Percentiles rank a stretch among this genome's conserved stretches.
phyloP scores from a whole-genome alignment of 2,797 vertebrate genomes.

The Rhadinocentrus ornatus region DNA sequence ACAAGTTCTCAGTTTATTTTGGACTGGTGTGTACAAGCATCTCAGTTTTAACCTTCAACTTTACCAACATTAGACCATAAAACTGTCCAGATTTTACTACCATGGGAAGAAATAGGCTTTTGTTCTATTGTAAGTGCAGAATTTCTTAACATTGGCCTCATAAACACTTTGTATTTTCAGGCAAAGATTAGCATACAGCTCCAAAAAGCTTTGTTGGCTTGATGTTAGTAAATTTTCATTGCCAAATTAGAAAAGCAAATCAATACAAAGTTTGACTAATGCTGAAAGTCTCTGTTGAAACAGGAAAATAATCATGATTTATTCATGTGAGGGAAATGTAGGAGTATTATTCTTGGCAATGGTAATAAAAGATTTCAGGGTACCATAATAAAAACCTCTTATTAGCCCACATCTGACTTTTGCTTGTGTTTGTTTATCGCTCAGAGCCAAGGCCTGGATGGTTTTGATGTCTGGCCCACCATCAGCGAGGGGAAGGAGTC shows the following conservation, averaged over 20 bases:
- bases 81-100: slow-evolving; percentile 11
- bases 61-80: neutral
- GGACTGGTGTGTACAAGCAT: neutral
- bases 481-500: slow-evolving; percentile 92
- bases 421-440: slow-evolving; percentile 27
- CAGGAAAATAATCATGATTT: slow-evolving; percentile 5
- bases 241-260: slow-evolving; percentile 9
- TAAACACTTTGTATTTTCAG: slow-evolving; percentile 7
- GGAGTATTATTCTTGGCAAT: slow-evolving; percentile 9
- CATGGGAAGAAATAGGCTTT: slow-evolving; percentile 11
- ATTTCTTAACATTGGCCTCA: neutral
- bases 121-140: neutral
- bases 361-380: neutral
- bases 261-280: slow-evolving; percentile 2
- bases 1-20: neutral
- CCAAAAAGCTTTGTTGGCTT: slow-evolving; percentile 40
- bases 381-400: neutral
- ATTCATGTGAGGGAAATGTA: slow-evolving; percentile 9
- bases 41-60: neutral
- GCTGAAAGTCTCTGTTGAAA: neutral
- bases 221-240: neutral
- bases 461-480: slow-evolving; percentile 91
- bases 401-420: neutral
- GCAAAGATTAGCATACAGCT: slow-evolving; percentile 16
- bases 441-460: slow-evolving; percentile 86